Evolutionary conservation across 2,113 vertebrate species (phyloP).

Genomic region (Andinoacara biseriatus): DNA sequence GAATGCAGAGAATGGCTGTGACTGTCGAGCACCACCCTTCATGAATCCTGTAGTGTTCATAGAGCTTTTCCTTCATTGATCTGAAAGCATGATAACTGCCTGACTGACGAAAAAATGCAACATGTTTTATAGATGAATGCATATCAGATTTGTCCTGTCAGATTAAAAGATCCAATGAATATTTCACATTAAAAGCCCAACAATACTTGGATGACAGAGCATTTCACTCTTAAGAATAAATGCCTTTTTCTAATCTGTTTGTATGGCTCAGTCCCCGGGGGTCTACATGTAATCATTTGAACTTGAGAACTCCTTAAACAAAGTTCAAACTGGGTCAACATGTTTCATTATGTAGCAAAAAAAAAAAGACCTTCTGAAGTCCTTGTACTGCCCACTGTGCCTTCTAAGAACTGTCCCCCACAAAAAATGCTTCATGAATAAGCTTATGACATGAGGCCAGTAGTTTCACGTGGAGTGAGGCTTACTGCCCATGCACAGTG

Average conservation of each 20-base stretch:
- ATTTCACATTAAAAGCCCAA: neutral
- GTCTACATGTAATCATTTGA: neutral
- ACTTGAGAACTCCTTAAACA: neutral
- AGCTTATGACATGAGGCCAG: constrained; percentile 27
- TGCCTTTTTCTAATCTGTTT: neutral
- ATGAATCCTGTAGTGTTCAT: neutral
- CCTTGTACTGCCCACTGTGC: neutral
- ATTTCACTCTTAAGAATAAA: neutral
- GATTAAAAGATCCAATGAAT: neutral
- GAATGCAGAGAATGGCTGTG: neutral
- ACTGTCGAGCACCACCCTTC: neutral
- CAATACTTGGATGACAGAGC: neutral
- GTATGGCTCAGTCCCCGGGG: neutral
- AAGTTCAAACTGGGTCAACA: neutral
- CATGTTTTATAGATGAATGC: neutral
- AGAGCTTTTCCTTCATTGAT: neutral
- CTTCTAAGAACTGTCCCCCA: neutral
- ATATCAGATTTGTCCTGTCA: neutral
- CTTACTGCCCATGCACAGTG: constrained; percentile 31
- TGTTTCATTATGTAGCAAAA: neutral
- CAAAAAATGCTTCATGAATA: constrained; percentile 1
- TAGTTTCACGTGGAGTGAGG: constrained; percentile 59
- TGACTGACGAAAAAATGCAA: neutral
- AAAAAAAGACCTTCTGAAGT: neutral
- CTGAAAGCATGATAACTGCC: neutral